phyloP scores from a whole-genome alignment of 1,140 invertebrate genomes.

The Zaprionus tsacasi region DNA sequence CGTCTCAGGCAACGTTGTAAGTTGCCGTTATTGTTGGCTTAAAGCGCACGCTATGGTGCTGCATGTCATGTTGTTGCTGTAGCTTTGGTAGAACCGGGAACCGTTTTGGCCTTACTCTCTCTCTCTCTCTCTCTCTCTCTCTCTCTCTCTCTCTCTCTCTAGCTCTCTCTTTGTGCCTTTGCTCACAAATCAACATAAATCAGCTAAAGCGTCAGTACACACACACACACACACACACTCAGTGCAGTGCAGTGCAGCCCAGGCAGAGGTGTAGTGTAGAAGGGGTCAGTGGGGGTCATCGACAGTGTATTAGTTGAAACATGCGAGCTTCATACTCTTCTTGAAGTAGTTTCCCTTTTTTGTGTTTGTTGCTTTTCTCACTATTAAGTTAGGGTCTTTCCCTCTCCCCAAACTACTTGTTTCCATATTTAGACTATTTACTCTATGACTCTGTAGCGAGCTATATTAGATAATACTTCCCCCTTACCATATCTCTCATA shows the following conservation, averaged over 20 bases:
- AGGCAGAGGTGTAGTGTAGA: not conserved
- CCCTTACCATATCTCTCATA: too few species aligned
- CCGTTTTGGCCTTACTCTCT: constrained; percentile 54
- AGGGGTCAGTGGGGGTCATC: constrained; percentile 22
- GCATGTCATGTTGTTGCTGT: constrained; percentile 19
- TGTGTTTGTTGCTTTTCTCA: constrained; percentile 10
- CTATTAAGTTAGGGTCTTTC: not conserved
- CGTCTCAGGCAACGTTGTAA: constrained; percentile 19
- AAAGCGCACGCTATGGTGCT: constrained; percentile 37
- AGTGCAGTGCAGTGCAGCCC: constrained; percentile 15
- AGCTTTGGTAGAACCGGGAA: constrained; percentile 68
- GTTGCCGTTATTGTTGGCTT: constrained; percentile 71
- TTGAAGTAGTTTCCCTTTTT: constrained; percentile 9
- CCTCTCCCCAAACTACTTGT: not conserved
- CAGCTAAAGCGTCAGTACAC: constrained; percentile 74
- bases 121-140: constrained; percentile 42
- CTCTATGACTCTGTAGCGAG: too few species aligned
- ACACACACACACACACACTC: constrained; percentile 30
- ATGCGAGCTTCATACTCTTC: constrained; percentile 31
- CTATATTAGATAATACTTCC: too few species aligned
- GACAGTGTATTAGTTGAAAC: constrained; percentile 65
- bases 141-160: constrained; percentile 36
- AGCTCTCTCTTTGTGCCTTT: constrained; percentile 31
- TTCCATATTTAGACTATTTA: not conserved
- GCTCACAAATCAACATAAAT: constrained; percentile 80